phyloP scores from a whole-genome alignment of 2,888 invertebrate genomes.

The Chironomus riparius region DNA sequence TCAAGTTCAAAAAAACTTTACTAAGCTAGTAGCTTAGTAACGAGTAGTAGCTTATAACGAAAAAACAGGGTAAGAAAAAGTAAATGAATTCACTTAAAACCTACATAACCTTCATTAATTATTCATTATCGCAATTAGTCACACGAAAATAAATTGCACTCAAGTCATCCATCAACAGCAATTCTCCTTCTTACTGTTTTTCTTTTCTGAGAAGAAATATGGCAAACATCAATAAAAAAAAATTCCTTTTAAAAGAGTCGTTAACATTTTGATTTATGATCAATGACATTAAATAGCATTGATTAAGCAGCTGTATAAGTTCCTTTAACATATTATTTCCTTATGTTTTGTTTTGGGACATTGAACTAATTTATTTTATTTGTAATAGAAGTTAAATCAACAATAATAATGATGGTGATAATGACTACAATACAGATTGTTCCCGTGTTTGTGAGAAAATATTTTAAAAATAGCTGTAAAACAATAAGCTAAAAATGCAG shows the following conservation, averaged over 20 bases:
- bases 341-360: not conserved
- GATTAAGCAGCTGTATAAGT: not conserved
- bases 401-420: not conserved
- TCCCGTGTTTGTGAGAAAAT: not conserved
- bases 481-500: not conserved
- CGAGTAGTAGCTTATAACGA: too few relatives aligned
- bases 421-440: not conserved
- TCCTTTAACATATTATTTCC: not conserved
- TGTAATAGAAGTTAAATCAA: not conserved
- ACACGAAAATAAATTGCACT: too few relatives aligned
- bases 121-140: too few relatives aligned
- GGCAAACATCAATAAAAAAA: too few relatives aligned
- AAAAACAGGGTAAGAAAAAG: too few relatives aligned
- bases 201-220: too few relatives aligned
- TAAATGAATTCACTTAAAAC: too few relatives aligned
- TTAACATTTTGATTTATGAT: not conserved
- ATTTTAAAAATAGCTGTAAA: not conserved
- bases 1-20: too few relatives aligned
- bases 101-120: too few relatives aligned
- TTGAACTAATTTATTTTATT: not conserved
- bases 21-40: too few relatives aligned
- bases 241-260: not conserved
- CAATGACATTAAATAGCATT: not conserved
- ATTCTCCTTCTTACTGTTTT: too few relatives aligned
- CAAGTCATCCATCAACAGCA: too few relatives aligned